phyloP scores from a whole-genome alignment of 2,888 invertebrate species.

The Tolmerus cingulatus region DNA sequence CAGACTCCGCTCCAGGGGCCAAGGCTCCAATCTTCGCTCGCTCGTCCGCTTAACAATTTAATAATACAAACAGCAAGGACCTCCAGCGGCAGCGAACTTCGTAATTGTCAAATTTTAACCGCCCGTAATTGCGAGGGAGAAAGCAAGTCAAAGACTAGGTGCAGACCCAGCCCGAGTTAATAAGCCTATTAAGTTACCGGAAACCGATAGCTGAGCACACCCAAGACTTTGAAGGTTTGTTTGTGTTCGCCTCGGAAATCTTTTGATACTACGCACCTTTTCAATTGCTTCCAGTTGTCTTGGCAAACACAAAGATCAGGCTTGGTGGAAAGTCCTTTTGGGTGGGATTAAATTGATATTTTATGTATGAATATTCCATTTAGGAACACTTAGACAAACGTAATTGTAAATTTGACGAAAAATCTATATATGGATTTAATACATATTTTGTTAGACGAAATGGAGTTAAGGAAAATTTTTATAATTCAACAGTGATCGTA shows the following conservation, averaged over 20 bases:
- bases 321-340: neutral
- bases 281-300: neutral
- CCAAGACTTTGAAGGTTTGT: neutral
- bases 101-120: conserved; percentile 22
- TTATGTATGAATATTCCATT: neutral
- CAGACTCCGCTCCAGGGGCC: neutral
- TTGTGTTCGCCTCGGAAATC: neutral
- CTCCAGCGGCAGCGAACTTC: neutral
- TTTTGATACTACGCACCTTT: neutral
- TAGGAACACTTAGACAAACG: no score
- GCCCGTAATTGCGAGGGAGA: neutral
- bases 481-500: no score
- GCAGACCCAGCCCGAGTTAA: neutral
- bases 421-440: no score
- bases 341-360: neutral
- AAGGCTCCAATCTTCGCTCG: neutral
- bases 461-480: no score
- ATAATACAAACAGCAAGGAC: neutral
- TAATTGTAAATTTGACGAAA: no score
- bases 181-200: neutral
- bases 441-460: no score
- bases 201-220: neutral
- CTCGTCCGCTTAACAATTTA: neutral
- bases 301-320: neutral
- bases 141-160: neutral